Percentiles rank a stretch among this genome's conserved stretches.
These are phyloP conservation scores for Caenorhabditis uteleia DNA, from an alignment of 2,888 invertebrate genomes.

Conservation along the genomic window DNA sequence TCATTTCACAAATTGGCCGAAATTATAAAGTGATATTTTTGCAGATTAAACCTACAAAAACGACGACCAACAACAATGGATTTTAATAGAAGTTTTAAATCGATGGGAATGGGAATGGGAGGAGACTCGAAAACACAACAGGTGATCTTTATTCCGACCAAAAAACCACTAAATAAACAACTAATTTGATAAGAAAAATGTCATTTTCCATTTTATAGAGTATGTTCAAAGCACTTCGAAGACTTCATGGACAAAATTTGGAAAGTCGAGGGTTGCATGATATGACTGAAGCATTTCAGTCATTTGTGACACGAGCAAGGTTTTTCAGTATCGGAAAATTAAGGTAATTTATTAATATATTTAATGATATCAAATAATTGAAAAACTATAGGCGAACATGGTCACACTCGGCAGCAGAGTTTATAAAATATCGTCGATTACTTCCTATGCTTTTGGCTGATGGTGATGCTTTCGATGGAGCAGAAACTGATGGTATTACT, in stretches of 20 bases:
- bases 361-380: not conserved
- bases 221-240: constrained; percentile 67
- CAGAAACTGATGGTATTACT: constrained; percentile 57
- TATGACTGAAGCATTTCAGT: constrained; percentile 68
- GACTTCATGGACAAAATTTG: constrained; percentile 68
- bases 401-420: constrained; percentile 70
- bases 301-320: constrained; percentile 67
- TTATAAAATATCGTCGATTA: constrained; percentile 69
- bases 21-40: no score
- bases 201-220: constrained; percentile 19
- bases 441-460: constrained; percentile 68
- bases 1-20: not conserved
- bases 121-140: constrained; percentile 25
- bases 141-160: constrained; percentile 7
- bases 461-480: constrained; percentile 53
- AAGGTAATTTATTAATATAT: constrained; percentile 40
- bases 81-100: constrained; percentile 36
- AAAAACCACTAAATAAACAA: not conserved
- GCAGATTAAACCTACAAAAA: no score
- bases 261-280: constrained; percentile 69
- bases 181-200: constrained; percentile 30
- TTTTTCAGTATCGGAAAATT: constrained; percentile 68
- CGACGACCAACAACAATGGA: constrained; percentile 13
- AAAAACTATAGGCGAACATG: constrained; percentile 64
- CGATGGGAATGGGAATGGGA: constrained; percentile 23